Percentiles rank a stretch among this genome's conserved stretches.
phyloP scores from a whole-genome alignment of 2,113 vertebrate species.

The Tyto alba region DNA sequence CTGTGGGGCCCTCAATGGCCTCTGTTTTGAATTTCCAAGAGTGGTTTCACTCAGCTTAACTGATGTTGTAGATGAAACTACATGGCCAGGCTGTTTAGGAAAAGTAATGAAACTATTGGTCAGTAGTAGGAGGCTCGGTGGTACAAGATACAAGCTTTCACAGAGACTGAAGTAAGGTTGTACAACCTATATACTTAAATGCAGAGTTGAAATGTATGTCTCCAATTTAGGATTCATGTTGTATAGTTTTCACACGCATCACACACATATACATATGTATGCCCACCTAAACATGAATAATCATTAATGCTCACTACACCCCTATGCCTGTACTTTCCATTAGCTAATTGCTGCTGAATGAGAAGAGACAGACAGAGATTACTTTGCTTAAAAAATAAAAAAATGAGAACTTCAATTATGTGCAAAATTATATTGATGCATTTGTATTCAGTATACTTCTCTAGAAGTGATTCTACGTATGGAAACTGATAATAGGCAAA shows the following conservation, averaged over 20 bases:
- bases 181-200: not conserved
- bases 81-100: not conserved
- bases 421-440: not conserved
- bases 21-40: not conserved
- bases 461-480: not conserved
- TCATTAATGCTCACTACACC: not conserved
- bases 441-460: not conserved
- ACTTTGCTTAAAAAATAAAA: not conserved
- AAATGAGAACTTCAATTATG: not conserved
- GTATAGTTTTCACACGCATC: not conserved
- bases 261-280: not conserved
- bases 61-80: not conserved
- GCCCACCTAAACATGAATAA: not conserved
- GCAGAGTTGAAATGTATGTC: not conserved
- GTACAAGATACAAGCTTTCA: not conserved
- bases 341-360: not conserved
- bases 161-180: not conserved
- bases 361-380: not conserved
- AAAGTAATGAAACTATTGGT: not conserved
- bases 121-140: not conserved
- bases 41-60: not conserved
- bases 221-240: not conserved
- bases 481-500: not conserved
- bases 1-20: accelerated
- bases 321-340: not conserved